Conservation (phyloP, 2,888 invertebrate genomes). For the Cheilosia grossa region DNA sequence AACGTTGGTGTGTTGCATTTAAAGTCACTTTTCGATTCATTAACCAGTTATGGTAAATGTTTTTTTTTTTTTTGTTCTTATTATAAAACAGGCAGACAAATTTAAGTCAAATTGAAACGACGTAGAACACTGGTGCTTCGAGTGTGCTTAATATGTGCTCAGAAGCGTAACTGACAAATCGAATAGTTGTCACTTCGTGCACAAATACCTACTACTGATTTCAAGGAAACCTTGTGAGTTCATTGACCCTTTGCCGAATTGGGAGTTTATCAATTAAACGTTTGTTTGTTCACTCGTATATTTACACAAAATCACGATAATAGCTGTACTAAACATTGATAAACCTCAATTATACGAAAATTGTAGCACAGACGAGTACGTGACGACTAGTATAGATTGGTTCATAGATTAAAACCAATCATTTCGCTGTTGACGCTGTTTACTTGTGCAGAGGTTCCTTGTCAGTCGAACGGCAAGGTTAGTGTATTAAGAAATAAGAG, state of each 20-base stretch:
- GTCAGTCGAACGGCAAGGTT: background rate
- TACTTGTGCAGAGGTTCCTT: background rate
- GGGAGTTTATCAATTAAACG: background rate
- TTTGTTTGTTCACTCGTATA: background rate
- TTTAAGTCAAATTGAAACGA: no score
- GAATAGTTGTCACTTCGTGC: background rate
- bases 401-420: background rate
- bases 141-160: no score
- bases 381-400: background rate
- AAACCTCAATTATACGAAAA: background rate
- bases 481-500: background rate
- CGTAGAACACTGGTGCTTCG: no score
- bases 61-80: no score
- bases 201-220: background rate
- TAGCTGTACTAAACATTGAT: constrained; percentile 1
- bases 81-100: no score
- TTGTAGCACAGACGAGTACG: no score
- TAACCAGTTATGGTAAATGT: no score
- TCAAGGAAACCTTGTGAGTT: background rate
- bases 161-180: no score
- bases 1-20: no score
- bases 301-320: constrained; percentile 4
- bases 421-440: background rate
- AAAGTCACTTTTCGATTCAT: no score
- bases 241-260: background rate